Evolutionary conservation across 2,888 invertebrate genomes (phyloP).

Genomic region (Dromius quadrimaculatus): DNA sequence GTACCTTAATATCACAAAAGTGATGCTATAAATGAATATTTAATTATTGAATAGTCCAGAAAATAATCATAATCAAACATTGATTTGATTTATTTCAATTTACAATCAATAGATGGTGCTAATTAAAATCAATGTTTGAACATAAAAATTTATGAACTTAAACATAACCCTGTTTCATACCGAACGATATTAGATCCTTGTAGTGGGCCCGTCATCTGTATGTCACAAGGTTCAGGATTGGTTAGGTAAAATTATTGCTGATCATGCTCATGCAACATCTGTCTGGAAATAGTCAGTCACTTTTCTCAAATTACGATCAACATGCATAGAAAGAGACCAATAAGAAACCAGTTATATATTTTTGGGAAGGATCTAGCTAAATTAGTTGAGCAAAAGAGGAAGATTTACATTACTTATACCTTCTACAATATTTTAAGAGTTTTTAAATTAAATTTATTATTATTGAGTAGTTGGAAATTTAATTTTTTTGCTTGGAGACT

Average conservation of each 20-base stretch:
- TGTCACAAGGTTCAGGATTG: conserved; percentile 52
- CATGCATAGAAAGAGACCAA: conserved; percentile 47
- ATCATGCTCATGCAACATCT: conserved; percentile 51
- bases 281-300: conserved; percentile 52
- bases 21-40: conserved; percentile 31
- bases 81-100: too few species aligned
- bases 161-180: conserved; percentile 46
- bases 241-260: conserved; percentile 52
- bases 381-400: conserved; percentile 23
- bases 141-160: conserved; percentile 23
- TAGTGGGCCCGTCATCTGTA: conserved; percentile 44
- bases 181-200: conserved; percentile 44
- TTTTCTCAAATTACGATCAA: conserved; percentile 43
- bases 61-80: too few species aligned
- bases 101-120: too few species aligned
- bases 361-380: conserved; percentile 20
- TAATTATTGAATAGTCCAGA: neutral
- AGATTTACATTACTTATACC: too few species aligned
- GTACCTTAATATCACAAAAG: conserved; percentile 27
- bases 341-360: too few species aligned
- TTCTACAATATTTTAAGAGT: too few species aligned
- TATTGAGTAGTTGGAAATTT: too few species aligned
- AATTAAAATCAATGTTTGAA: too few species aligned
- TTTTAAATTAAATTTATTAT: too few species aligned
- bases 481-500: too few species aligned